A percentile compares a stretch with the other conserved stretches of the same genome.
phyloP scores from a whole-genome alignment of 2,797 vertebrate genomes.

The Trachurus trachurus region DNA sequence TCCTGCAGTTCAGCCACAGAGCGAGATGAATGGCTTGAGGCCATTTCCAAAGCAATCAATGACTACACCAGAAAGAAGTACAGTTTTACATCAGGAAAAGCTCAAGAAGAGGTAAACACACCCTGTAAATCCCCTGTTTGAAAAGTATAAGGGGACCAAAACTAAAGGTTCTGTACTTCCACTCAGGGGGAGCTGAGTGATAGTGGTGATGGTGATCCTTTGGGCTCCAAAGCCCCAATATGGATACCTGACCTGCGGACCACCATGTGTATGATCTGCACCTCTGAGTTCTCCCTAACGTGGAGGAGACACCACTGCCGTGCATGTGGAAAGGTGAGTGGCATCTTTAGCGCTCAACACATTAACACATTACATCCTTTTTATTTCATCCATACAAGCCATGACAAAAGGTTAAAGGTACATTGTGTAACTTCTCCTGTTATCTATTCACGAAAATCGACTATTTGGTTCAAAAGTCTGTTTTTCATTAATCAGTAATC shows the following conservation, averaged over 20 bases:
- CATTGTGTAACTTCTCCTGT: too few species aligned
- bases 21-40: constrained; percentile 95
- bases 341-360: background rate
- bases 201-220: constrained; percentile 78
- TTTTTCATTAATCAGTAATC: too few species aligned
- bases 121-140: background rate
- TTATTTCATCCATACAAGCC: background rate
- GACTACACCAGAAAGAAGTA: constrained; percentile 94
- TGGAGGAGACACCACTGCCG: constrained; percentile 98
- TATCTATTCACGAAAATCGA: too few species aligned
- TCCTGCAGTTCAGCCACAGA: constrained; percentile 90
- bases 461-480: too few species aligned
- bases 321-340: constrained; percentile 94
- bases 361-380: background rate
- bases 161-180: background rate
- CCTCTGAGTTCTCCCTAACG: constrained; percentile 94
- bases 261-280: constrained; percentile 99
- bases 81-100: constrained; percentile 91
- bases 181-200: constrained; percentile 81
- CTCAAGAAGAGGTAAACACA: constrained; percentile 88
- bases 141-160: background rate
- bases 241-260: constrained; percentile 96
- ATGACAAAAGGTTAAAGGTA: too few species aligned
- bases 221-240: constrained; percentile 96
- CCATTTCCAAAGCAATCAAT: constrained; percentile 92